Percentiles rank a stretch among this genome's conserved stretches.
phyloP scores from a whole-genome alignment of 2,113 vertebrate genomes.

The Jacana jacana region DNA sequence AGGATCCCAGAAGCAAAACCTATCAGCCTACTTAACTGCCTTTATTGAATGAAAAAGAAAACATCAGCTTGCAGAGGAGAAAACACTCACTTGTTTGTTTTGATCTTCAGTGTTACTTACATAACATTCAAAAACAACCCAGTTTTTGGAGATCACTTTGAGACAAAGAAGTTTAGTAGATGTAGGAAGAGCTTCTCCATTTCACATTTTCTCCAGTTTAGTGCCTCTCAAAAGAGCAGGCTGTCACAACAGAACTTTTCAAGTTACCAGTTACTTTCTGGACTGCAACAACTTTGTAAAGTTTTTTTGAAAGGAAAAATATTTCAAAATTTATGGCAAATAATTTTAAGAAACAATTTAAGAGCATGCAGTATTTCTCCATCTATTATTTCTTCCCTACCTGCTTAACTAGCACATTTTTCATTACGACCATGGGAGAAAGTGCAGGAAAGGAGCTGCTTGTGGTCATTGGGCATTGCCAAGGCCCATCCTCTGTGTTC shows the following conservation, averaged over 20 bases:
- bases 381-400: slow-evolving; percentile 62
- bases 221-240: neutral
- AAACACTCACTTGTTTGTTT: neutral
- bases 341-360: neutral
- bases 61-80: neutral
- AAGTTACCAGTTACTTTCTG: neutral
- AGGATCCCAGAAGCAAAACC: neutral
- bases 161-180: neutral
- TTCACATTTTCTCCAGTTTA: neutral
- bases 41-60: neutral
- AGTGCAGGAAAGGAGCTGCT: slow-evolving; percentile 74
- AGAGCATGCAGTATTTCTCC: neutral
- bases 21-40: neutral
- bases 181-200: neutral
- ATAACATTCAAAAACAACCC: neutral
- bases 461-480: slow-evolving; percentile 61
- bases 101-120: neutral
- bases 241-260: neutral
- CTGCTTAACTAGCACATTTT: slow-evolving; percentile 88
- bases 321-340: neutral
- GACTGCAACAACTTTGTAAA: neutral
- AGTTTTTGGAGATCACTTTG: neutral
- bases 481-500: slow-evolving; percentile 55
- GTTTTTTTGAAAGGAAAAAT: neutral
- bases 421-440: slow-evolving; percentile 89